phyloP scores from a whole-genome alignment of 2,888 invertebrate species.

The Hydraecia micacea region DNA sequence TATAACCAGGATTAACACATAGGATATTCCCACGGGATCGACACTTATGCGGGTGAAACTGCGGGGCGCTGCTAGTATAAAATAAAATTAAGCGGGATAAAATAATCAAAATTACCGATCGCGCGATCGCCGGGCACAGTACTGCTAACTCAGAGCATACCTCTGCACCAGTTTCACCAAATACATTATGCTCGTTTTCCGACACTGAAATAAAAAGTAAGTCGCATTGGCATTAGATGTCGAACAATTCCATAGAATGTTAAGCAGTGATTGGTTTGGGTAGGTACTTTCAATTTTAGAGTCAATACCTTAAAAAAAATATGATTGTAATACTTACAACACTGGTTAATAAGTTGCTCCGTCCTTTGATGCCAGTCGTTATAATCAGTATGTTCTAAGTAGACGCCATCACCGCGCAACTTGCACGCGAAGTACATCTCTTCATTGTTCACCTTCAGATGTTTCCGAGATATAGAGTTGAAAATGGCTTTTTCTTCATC shows the following conservation, averaged over 20 bases:
- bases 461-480: constrained; percentile 90
- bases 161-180: constrained; percentile 82
- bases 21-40: too few relatives aligned
- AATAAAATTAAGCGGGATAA: background rate
- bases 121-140: constrained; percentile 79
- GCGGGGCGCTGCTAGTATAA: too few relatives aligned
- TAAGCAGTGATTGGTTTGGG: background rate
- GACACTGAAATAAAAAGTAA: constrained; percentile 74
- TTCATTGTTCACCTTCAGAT: constrained; percentile 77
- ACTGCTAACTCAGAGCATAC: constrained; percentile 80
- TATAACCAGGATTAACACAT: too few relatives aligned
- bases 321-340: constrained; percentile 87
- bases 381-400: constrained; percentile 83
- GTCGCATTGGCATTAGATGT: background rate
- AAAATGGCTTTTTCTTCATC: constrained; percentile 92
- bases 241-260: background rate
- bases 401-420: constrained; percentile 80
- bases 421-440: constrained; percentile 76
- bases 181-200: constrained; percentile 81
- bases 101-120: constrained; percentile 73
- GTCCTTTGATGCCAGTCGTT: constrained; percentile 92
- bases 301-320: background rate
- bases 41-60: background rate
- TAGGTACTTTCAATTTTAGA: background rate
- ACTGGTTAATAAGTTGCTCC: constrained; percentile 91